Percentiles rank a stretch among this genome's conserved stretches.
Evolutionary conservation across 1,140 invertebrate species (phyloP).

Genomic region (Scaptomyza montana): DNA sequence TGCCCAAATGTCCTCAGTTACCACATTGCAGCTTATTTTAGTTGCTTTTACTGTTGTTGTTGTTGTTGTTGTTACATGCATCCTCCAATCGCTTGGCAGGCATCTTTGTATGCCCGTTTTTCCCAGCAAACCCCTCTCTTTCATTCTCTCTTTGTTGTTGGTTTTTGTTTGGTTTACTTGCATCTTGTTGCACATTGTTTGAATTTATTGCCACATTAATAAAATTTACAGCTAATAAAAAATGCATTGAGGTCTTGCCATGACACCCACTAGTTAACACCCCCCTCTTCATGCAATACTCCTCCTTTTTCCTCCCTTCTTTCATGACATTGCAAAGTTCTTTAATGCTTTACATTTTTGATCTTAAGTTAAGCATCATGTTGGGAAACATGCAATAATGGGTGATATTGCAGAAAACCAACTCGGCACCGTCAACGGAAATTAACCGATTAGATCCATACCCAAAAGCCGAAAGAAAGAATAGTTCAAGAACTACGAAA

Average conservation of each 20-base stretch:
- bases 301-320: neutral
- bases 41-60: constrained; percentile 20
- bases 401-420: too few relatives aligned
- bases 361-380: too few relatives aligned
- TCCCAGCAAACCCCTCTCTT: constrained; percentile 6
- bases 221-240: constrained; percentile 82
- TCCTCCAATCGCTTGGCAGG: constrained; percentile 47
- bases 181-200: constrained; percentile 68
- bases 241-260: constrained; percentile 65
- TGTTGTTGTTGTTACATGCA: constrained; percentile 36
- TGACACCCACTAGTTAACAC: constrained; percentile 53
- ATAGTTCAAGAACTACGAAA: too few relatives aligned
- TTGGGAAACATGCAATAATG: too few relatives aligned
- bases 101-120: constrained; percentile 45
- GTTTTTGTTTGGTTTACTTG: constrained; percentile 56
- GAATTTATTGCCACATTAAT: constrained; percentile 81
- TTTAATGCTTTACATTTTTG: neutral
- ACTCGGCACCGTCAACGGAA: too few relatives aligned
- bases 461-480: too few relatives aligned
- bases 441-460: too few relatives aligned
- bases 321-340: neutral
- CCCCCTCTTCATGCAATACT: too few relatives aligned
- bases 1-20: constrained; percentile 75
- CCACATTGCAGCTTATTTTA: constrained; percentile 49
- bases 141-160: neutral